Conservation (phyloP, 1,140 invertebrate species). For the Dufourea novaeangliae region DNA sequence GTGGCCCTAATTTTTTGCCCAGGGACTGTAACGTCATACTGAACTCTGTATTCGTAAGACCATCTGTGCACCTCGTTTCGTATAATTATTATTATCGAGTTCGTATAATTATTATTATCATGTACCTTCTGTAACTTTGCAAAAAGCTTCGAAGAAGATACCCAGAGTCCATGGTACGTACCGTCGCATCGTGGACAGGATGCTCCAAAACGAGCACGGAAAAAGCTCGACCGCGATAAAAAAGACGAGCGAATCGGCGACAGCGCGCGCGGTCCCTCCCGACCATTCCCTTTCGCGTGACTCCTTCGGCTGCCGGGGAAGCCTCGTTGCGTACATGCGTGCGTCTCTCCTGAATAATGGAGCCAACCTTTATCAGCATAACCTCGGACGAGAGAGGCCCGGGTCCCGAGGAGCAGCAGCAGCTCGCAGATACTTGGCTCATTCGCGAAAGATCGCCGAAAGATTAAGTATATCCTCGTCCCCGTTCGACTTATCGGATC, state of each 20-base stretch:
- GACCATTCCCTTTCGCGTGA: constrained; percentile 35
- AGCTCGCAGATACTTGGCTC: constrained; percentile 74
- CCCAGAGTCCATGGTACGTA: not conserved
- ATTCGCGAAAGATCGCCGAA: constrained; percentile 77
- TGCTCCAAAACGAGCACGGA: not conserved
- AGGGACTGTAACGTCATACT: too few species aligned
- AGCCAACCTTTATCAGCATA: constrained; percentile 68
- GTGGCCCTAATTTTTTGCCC: too few species aligned
- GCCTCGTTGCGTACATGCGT: constrained; percentile 16
- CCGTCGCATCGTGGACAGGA: too few species aligned
- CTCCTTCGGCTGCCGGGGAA: constrained; percentile 1
- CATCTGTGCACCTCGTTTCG: too few species aligned
- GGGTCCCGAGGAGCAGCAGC: constrained; percentile 41
- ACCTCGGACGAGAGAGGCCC: constrained; percentile 56
- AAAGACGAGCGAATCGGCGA: not conserved
- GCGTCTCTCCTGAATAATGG: constrained; percentile 62
- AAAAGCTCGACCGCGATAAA: not conserved
- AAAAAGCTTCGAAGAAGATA: not conserved
- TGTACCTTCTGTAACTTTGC: not conserved
- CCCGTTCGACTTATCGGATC: constrained; percentile 66
- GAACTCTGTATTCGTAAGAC: too few species aligned
- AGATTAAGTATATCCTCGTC: constrained; percentile 73
- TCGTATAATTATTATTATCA: too few species aligned
- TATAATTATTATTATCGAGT: too few species aligned
- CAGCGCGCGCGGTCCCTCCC: too few species aligned